phyloP scores from a whole-genome alignment of 2,113 vertebrate genomes.

The Bubalus kerabau region DNA sequence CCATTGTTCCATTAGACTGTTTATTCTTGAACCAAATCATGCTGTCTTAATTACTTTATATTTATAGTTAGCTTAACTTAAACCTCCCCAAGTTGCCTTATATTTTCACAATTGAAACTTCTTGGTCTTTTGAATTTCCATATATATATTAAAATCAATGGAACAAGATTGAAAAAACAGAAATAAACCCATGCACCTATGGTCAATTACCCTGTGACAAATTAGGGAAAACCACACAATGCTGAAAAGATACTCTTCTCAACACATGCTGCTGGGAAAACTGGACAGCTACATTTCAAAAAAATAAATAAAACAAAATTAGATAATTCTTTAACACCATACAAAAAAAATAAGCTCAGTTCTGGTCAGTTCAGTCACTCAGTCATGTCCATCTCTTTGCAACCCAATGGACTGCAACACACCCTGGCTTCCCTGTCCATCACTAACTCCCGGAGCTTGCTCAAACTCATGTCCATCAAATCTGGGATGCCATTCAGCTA shows the following conservation, averaged over 20 bases:
- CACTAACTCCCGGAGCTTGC: not conserved
- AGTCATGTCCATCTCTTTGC: not conserved
- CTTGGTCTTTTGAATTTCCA: not conserved
- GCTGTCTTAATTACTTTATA: not conserved
- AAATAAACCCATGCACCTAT: not conserved
- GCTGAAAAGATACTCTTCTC: no score
- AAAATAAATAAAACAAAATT: not conserved
- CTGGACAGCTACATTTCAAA: no score
- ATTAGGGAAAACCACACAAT: no score
- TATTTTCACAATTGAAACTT: not conserved
- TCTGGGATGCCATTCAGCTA: not conserved
- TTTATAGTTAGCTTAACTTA: not conserved
- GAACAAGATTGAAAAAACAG: not conserved
- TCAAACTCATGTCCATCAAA: not conserved
- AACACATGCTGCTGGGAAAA: no score
- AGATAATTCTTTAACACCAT: not conserved
- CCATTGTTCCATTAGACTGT: not conserved
- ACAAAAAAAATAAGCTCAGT: not conserved
- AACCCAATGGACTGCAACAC: not conserved
- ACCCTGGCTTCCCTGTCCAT: not conserved
- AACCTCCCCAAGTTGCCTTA: not conserved
- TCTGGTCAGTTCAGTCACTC: not conserved
- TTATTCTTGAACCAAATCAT: not conserved
- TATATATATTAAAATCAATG: not conserved
- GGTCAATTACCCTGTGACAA: not conserved